phyloP scores from a whole-genome alignment of 2,113 vertebrate genomes.

The Addax nasomaculatus region DNA sequence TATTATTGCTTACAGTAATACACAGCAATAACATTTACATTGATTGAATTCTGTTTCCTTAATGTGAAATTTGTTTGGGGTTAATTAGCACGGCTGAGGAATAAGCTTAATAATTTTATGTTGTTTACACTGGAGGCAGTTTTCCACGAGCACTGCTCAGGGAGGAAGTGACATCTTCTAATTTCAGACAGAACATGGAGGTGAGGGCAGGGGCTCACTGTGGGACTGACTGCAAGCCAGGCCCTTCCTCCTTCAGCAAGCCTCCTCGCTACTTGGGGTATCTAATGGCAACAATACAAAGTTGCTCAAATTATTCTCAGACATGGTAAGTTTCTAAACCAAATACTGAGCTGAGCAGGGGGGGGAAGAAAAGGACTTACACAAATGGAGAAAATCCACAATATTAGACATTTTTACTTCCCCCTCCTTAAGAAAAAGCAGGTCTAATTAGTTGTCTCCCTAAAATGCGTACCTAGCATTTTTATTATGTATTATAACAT shows the following conservation, averaged over 20 bases:
- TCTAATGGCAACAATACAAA: constrained; percentile 72
- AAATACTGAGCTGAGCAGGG: constrained; percentile 55
- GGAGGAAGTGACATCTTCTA: constrained; percentile 73
- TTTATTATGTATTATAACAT: constrained; percentile 93
- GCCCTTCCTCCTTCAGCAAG: constrained; percentile 40
- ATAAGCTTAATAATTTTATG: constrained; percentile 79
- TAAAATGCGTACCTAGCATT: constrained; percentile 91
- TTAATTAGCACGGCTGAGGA: constrained; percentile 77
- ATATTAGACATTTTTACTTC: constrained; percentile 77
- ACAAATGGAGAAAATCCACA: constrained; percentile 76
- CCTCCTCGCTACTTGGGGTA: constrained; percentile 39
- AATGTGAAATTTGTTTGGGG: constrained; percentile 74
- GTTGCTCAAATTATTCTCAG: constrained; percentile 78
- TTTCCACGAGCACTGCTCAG: constrained; percentile 68
- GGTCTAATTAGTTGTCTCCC: constrained; percentile 92
- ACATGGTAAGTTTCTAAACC: constrained; percentile 74
- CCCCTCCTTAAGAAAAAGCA: constrained; percentile 85
- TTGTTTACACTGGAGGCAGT: constrained; percentile 80
- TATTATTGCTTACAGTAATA: constrained; percentile 67
- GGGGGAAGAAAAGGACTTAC: constrained; percentile 65
- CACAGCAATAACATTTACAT: constrained; percentile 59
- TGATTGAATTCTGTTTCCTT: constrained; percentile 75
- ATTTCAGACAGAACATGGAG: constrained; percentile 72
- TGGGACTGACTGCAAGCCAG: neutral
- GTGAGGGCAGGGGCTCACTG: constrained; percentile 58